Evolutionary conservation across 1,140 invertebrate genomes (phyloP).

Genomic region (Meloidogyne chitwoodi): DNA sequence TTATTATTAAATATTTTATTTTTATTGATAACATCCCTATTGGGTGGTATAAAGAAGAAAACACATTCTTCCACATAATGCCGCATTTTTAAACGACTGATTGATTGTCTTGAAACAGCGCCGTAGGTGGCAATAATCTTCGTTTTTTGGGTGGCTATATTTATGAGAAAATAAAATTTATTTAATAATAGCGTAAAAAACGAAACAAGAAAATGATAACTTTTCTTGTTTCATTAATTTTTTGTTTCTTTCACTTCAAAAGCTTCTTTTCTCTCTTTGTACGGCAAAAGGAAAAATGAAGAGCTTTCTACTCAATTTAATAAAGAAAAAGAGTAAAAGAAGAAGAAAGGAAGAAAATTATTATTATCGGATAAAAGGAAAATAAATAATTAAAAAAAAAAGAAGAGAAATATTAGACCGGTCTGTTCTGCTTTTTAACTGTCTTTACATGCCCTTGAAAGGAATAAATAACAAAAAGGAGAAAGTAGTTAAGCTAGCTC

Average conservation of each 20-base stretch:
- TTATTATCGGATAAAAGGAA: background rate
- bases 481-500: background rate
- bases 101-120: background rate
- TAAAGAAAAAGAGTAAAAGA: background rate
- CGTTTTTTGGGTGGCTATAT: background rate
- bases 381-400: background rate
- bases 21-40: background rate
- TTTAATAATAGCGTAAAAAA: background rate
- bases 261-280: background rate
- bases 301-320: background rate
- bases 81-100: background rate
- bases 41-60: background rate
- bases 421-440: background rate
- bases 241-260: background rate
- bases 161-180: background rate
- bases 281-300: background rate
- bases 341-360: background rate
- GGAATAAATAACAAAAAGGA: background rate
- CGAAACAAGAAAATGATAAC: background rate
- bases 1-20: background rate
- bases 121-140: background rate
- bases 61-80: background rate
- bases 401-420: background rate
- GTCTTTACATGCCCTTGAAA: background rate
- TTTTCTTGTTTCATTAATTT: background rate